phyloP scores from a whole-genome alignment of 2,113 vertebrate genomes.

The Tachysurus fulvidraco region DNA sequence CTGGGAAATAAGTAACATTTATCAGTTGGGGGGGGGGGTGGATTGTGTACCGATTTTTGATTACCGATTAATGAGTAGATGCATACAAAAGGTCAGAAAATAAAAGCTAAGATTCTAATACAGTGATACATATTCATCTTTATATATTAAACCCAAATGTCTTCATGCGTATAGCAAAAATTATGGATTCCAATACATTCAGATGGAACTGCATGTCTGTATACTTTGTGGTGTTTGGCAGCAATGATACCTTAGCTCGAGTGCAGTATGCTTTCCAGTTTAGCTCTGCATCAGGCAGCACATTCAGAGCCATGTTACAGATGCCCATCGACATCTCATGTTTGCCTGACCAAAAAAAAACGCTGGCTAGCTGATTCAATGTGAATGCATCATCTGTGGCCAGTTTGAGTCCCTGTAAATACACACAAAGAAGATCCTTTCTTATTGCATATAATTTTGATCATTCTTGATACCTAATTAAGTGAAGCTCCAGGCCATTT shows the following conservation, averaged over 20 bases:
- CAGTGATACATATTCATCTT: neutral
- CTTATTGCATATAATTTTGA: neutral
- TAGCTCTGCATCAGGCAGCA: slow-evolving; percentile 74
- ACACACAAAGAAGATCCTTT: slow-evolving; percentile 21
- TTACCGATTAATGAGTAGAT: neutral
- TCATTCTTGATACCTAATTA: neutral
- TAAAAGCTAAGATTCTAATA: neutral
- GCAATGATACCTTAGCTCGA: slow-evolving; percentile 72
- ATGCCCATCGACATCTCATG: slow-evolving; percentile 79
- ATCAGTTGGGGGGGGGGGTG: too few relatives aligned
- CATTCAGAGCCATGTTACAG: slow-evolving; percentile 78
- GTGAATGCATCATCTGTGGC: slow-evolving; percentile 71
- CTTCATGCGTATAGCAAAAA: neutral
- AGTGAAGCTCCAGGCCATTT: neutral
- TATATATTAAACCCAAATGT: neutral
- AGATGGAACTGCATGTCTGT: neutral
- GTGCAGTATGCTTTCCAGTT: slow-evolving; percentile 83
- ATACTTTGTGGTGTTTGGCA: neutral
- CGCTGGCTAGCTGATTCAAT: slow-evolving; percentile 75
- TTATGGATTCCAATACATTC: neutral
- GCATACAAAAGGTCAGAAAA: neutral
- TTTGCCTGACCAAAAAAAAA: slow-evolving; percentile 78
- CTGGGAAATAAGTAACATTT: neutral
- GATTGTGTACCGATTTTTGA: neutral
- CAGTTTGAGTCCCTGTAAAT: slow-evolving; percentile 73